These are phyloP conservation scores for Melanophora roralis DNA, from an alignment of 2,888 invertebrate genomes.

Conservation along the genomic window DNA sequence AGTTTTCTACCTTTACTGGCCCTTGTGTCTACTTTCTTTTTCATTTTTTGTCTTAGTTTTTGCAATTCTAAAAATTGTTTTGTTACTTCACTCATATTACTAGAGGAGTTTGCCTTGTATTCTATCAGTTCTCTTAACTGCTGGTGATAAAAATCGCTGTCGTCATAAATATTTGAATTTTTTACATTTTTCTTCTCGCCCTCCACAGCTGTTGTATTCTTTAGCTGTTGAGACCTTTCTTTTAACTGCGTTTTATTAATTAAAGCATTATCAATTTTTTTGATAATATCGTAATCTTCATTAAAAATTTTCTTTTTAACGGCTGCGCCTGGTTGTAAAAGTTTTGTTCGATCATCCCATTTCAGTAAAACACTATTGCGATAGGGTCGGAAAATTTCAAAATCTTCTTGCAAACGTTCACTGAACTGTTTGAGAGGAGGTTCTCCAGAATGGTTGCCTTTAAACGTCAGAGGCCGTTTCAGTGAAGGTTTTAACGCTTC, in stretches of 20 bases:
- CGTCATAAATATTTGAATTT: slow-evolving; percentile 93
- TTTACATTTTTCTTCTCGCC: slow-evolving; percentile 71
- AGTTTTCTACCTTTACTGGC: slow-evolving; percentile 96
- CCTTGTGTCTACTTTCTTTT: slow-evolving; percentile 93
- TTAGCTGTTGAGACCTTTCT: slow-evolving; percentile 78
- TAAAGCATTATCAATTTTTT: slow-evolving; percentile 91
- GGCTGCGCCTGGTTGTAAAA: slow-evolving; percentile 81
- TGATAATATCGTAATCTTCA: slow-evolving; percentile 78
- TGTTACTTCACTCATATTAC: slow-evolving; percentile 90
- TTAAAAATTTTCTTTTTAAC: slow-evolving; percentile 79
- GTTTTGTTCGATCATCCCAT: slow-evolving; percentile 95
- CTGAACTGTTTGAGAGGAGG: slow-evolving; percentile 73
- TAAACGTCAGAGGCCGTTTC: slow-evolving; percentile 62
- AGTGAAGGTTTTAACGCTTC: slow-evolving; percentile 75
- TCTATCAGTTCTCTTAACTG: slow-evolving; percentile 94
- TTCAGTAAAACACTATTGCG: slow-evolving; percentile 91
- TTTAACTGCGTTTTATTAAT: slow-evolving; percentile 86
- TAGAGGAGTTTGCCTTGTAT: slow-evolving; percentile 88
- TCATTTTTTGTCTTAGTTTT: slow-evolving; percentile 93
- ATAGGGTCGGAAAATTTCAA: slow-evolving; percentile 82
- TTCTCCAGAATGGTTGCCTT: background rate
- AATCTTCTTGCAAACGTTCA: slow-evolving; percentile 79
- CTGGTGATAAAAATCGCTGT: slow-evolving; percentile 98
- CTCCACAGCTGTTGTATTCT: slow-evolving; percentile 52
- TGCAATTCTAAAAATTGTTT: slow-evolving; percentile 95